A percentile compares a stretch with the other conserved stretches of the same genome.
These are phyloP conservation scores for Sympetrum striolatum DNA, from an alignment of 2,888 invertebrate genomes.

Conservation along the genomic window DNA sequence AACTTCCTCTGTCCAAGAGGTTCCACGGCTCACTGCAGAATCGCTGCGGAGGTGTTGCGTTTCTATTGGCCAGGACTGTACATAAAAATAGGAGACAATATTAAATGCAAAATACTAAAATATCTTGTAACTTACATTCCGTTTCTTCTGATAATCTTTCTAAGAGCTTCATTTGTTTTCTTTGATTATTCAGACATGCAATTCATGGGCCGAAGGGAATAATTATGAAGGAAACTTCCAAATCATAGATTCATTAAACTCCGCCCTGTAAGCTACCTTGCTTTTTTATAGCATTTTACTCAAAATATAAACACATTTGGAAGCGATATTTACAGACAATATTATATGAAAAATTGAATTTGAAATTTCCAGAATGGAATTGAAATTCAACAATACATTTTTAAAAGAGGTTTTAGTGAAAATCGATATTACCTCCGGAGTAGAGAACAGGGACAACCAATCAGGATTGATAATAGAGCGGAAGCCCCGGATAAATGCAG, in stretches of 20 bases:
- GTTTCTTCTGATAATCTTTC: too few relatives aligned
- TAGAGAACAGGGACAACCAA: conserved; percentile 93
- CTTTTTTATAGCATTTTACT: too few relatives aligned
- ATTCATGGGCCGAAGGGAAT: background rate
- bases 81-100: background rate
- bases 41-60: too few relatives aligned
- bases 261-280: too few relatives aligned
- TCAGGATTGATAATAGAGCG: conserved; percentile 93
- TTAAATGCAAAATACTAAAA: background rate
- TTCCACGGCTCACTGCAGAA: too few relatives aligned
- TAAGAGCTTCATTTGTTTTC: too few relatives aligned
- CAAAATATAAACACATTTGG: background rate
- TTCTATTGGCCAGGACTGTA: too few relatives aligned
- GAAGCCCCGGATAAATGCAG: conserved; percentile 96
- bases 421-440: conserved; percentile 76
- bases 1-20: too few relatives aligned
- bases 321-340: background rate
- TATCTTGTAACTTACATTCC: background rate
- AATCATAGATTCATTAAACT: background rate
- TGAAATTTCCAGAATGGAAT: background rate
- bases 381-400: background rate
- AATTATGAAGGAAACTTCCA: background rate
- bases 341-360: background rate
- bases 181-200: too few relatives aligned
- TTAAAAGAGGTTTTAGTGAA: background rate